phyloP scores from a whole-genome alignment of 2,888 invertebrate genomes.

The Oeneis ivallda region DNA sequence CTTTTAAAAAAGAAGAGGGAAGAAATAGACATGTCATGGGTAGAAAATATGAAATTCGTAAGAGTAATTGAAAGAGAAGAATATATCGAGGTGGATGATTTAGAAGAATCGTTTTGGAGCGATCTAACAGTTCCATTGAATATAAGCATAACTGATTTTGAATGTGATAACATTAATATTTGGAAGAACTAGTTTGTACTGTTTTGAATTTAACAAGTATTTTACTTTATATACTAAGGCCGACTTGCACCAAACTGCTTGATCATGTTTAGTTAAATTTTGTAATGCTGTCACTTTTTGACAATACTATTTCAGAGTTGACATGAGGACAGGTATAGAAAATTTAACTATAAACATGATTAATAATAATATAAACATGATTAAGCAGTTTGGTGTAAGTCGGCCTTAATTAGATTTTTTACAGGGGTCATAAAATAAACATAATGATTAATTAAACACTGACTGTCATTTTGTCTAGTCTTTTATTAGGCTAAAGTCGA shows the following conservation, averaged over 20 bases:
- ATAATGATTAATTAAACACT: slow-evolving; percentile 8
- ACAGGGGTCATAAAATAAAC: not conserved
- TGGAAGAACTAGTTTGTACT: slow-evolving; percentile 7
- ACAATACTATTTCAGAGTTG: too few species aligned
- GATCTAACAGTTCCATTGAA: slow-evolving; percentile 52
- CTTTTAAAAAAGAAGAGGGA: slow-evolving; percentile 31
- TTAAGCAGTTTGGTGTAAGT: too few species aligned
- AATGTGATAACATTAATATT: slow-evolving; percentile 18
- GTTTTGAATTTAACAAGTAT: too few species aligned
- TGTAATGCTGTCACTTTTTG: too few species aligned
- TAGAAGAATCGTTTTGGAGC: slow-evolving; percentile 58
- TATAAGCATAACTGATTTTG: slow-evolving; percentile 54
- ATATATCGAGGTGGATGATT: slow-evolving; percentile 40
- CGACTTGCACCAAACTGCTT: too few species aligned
- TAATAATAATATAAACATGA: too few species aligned
- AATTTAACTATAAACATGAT: too few species aligned
- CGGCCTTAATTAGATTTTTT: not conserved
- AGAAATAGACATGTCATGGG: slow-evolving; percentile 57
- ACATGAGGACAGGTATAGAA: too few species aligned
- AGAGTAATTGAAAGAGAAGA: slow-evolving; percentile 57
- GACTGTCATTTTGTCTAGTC: not conserved
- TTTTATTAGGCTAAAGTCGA: not conserved
- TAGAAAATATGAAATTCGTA: slow-evolving; percentile 60
- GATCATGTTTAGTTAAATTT: too few species aligned
- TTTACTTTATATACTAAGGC: not conserved